Conservation (phyloP, 2,113 vertebrate species). For the Andinoacara biseriatus region DNA sequence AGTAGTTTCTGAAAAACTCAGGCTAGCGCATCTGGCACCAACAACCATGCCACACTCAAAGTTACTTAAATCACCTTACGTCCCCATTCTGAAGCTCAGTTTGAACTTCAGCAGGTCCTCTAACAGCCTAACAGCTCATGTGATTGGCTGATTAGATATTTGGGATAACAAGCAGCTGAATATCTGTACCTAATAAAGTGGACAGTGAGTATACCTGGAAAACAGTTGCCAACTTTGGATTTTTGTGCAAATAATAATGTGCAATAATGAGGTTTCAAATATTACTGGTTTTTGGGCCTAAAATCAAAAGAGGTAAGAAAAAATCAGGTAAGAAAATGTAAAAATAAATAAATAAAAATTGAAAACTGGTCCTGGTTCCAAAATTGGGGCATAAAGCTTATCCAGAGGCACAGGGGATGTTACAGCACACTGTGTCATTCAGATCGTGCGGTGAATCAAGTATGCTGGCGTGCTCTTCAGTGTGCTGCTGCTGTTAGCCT, state of each 20-base stretch:
- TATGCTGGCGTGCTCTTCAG: neutral
- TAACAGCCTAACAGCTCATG: no score
- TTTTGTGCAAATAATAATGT: no score
- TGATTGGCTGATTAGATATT: no score
- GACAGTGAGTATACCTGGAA: no score
- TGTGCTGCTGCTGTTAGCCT: neutral
- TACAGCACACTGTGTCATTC: neutral
- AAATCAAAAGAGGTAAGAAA: neutral
- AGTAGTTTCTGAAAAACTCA: neutral
- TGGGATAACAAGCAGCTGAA: no score
- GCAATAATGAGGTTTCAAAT: constrained; percentile 5
- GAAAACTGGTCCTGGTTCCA: neutral
- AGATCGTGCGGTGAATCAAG: constrained; percentile 22
- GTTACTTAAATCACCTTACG: no score
- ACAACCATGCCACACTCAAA: no score
- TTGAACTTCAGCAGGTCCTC: neutral
- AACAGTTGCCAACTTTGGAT: no score
- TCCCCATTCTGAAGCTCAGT: neutral
- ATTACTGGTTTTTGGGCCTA: neutral
- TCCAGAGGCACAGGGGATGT: neutral
- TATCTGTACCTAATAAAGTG: no score
- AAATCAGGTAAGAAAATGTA: neutral
- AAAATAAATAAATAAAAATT: no score
- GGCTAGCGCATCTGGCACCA: neutral
- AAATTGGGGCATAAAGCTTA: neutral